Conservation (phyloP, 53 echinoderm and acorn worm species). For the Holothuria scabra region DNA sequence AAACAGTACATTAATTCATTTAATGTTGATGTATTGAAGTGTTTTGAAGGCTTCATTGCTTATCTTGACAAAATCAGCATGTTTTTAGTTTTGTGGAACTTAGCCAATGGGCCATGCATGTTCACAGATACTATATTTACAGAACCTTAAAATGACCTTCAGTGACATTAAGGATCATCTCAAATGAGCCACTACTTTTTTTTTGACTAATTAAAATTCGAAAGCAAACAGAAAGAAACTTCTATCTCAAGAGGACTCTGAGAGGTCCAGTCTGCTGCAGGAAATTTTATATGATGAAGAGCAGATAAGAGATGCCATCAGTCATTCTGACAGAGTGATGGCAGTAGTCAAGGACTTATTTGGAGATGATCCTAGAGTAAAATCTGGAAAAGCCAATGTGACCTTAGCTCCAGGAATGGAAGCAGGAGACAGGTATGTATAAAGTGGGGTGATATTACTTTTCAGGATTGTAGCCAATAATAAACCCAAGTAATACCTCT, state of each 20-base stretch:
- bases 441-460: no score
- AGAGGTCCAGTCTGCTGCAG: slow-evolving; percentile 60
- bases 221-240: slow-evolving; percentile 36
- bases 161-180: no score
- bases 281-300: slow-evolving; percentile 79
- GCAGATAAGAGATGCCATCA: slow-evolving; percentile 68
- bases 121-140: no score
- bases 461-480: no score
- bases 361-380: slow-evolving; percentile 74
- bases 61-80: no score
- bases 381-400: slow-evolving; percentile 61
- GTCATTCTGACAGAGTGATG: slow-evolving; percentile 79
- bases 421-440: slow-evolving; percentile 47
- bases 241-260: slow-evolving; percentile 16
- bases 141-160: no score
- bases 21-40: no score
- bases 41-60: no score
- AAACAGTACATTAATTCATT: no score
- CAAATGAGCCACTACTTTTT: neutral
- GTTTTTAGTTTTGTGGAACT: no score
- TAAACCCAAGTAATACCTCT: no score
- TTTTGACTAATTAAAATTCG: neutral
- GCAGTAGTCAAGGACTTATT: slow-evolving; percentile 80
- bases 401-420: slow-evolving; percentile 69
- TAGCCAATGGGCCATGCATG: no score